A percentile compares a stretch with the other conserved stretches of the same genome.
Evolutionary conservation across 2,113 vertebrate species (phyloP).

Genomic region (Pelusios castaneus): DNA sequence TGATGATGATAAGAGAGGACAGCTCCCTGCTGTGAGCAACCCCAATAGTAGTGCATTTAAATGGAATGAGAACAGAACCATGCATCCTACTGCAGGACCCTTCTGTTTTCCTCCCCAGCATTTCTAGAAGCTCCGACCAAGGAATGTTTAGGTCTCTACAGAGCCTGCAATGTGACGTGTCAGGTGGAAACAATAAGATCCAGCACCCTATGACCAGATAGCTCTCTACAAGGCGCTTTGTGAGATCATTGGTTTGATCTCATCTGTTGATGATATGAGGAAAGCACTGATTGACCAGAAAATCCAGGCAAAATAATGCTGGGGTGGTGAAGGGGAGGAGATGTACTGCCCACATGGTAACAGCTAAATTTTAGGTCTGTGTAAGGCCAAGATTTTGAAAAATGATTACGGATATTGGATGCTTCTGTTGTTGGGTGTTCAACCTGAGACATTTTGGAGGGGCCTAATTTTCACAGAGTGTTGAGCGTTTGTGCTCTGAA

Average conservation of each 20-base stretch:
- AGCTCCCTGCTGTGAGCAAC: background rate
- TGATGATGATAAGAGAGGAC: background rate
- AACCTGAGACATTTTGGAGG: background rate
- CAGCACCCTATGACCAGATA: background rate
- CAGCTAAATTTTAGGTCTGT: background rate
- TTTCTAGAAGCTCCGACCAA: background rate
- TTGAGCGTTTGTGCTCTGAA: background rate
- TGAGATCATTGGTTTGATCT: background rate
- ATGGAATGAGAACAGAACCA: background rate
- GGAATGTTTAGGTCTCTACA: background rate
- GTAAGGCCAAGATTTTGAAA: background rate
- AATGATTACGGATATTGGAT: background rate
- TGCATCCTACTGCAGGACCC: background rate
- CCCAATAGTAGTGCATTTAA: background rate
- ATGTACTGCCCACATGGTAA: background rate
- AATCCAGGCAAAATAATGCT: background rate
- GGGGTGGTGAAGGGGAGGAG: background rate
- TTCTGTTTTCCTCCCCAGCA: background rate
- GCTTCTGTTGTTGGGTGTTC: background rate
- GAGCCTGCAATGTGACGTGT: background rate
- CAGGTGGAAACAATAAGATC: background rate
- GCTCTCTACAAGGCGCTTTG: background rate
- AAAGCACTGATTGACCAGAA: background rate
- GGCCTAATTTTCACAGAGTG: background rate
- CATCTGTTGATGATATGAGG: background rate